Base-by-base conservation (phyloP, 2,797 vertebrate genomes). In the Chrosomus eos region DNA sequence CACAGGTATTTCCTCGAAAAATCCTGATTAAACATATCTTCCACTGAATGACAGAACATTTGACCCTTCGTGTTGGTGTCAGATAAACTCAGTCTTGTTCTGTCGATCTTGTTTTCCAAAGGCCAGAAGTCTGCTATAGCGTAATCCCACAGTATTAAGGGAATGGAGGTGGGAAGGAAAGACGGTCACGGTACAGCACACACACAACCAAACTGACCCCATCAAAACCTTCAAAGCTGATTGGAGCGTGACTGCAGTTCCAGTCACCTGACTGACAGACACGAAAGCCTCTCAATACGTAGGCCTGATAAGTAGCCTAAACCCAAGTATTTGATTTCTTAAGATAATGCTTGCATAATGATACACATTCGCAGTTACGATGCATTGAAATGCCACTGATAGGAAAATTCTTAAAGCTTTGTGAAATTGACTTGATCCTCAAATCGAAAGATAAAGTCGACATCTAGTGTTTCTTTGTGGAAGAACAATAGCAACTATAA, bases 401-500 rank as follows among this genome's bases (percentile, higher is more conserved):
- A 10, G 1, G 5, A 4, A 38, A 23, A 45, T 45, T 60, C 36
- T 43, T 60, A 21, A 77, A 78, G 36, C 36, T 33, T 62, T 55
- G 19, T 7, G 6, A 21, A 74, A 74, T 53, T 13, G 21, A 9
- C 18, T 58, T 38, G 3, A 31, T 11, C 18, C 38, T 28, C 3
- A 78, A 14, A 78, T 78, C 75, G 19, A 64, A 64, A 79, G 76
- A 43, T 16, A 2, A 64, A 31, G 58, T 64, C 80, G n/a, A 36
- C 67, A 60, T 71, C 80, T 58, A 40, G 67, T 43, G 80, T 72
- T 71, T 43, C 2, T 58, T 16, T 31, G n/a, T 16, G n/a, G n/a
- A 81, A 71, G 7, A 36, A 80, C 33, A 53, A 67, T 3, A n/a
- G 11, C 43, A 79, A 48, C 7, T 33, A n/a, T n/a, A 33, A 66